phyloP scores from a whole-genome alignment of 1,140 invertebrate genomes.

The Coptotermes formosanus region DNA sequence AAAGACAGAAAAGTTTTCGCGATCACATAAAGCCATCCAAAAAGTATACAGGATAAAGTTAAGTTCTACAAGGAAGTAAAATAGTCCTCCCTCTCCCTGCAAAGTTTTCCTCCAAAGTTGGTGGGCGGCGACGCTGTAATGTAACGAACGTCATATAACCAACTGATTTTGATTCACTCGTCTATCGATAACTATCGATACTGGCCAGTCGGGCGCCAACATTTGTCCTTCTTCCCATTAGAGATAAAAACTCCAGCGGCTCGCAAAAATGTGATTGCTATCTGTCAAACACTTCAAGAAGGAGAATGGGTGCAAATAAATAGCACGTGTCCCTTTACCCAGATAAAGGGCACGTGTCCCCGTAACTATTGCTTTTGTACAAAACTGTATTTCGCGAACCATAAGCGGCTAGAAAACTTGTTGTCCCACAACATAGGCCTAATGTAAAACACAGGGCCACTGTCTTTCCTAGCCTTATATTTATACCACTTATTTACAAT shows the following conservation, averaged over 20 bases:
- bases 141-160: slow-evolving; percentile 14
- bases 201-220: slow-evolving; percentile 5
- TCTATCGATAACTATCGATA: slow-evolving; percentile 17
- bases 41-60: neutral
- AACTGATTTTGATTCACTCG: slow-evolving; percentile 12
- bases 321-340: too few species aligned
- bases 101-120: slow-evolving; percentile 17
- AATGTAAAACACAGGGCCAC: too few species aligned
- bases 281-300: neutral
- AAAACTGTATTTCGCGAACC: too few species aligned
- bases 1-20: neutral
- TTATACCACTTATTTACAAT: too few species aligned
- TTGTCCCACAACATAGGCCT: too few species aligned
- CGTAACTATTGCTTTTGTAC: neutral
- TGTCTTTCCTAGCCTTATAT: too few species aligned
- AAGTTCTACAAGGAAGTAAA: slow-evolving; percentile 13
- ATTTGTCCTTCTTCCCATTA: slow-evolving; percentile 7
- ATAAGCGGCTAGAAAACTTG: too few species aligned
- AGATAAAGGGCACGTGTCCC: neutral
- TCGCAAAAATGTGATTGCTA: neutral
- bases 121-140: slow-evolving; percentile 5
- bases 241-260: neutral
- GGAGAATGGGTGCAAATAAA: neutral
- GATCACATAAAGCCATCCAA: slow-evolving; percentile 8
- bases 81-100: neutral